phyloP scores from a whole-genome alignment of 30 jellyfish, hydroid and myxozoan genomes.

The Chrysaora quinquecirrha region DNA sequence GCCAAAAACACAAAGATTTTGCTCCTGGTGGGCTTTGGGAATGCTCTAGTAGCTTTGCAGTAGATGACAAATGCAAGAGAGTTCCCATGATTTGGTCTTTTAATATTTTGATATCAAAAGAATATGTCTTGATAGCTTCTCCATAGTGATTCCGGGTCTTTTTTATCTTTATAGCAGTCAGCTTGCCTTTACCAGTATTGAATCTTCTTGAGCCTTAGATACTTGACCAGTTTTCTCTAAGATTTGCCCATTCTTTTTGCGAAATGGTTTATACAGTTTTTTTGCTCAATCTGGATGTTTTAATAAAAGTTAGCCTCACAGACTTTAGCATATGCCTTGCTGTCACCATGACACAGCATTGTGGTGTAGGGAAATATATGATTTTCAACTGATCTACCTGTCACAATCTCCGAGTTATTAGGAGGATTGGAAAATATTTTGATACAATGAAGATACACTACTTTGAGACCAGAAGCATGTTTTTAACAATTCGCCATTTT shows the following conservation, averaged over 20 bases:
- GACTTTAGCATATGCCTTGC: constrained; percentile 28
- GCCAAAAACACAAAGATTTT: constrained; percentile 63
- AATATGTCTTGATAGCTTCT: constrained; percentile 28
- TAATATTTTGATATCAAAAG: constrained; percentile 1
- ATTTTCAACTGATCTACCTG: constrained; percentile 10
- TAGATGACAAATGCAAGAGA: constrained; percentile 20
- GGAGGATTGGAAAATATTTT: too few relatives aligned
- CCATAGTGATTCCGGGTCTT: constrained; percentile 36
- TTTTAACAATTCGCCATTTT: too few relatives aligned
- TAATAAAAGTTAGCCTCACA: not conserved
- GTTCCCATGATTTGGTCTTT: constrained; percentile 18
- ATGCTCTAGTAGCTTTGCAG: constrained; percentile 34
- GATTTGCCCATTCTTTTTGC: constrained; percentile 37
- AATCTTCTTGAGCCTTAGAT: too few relatives aligned
- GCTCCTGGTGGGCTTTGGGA: constrained; percentile 51
- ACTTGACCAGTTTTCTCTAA: constrained; percentile 4
- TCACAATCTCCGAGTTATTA: constrained; percentile 19
- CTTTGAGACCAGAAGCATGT: too few relatives aligned
- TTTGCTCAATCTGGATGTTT: not conserved
- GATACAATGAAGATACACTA: too few relatives aligned
- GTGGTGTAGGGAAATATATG: constrained; percentile 23
- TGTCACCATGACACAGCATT: constrained; percentile 36
- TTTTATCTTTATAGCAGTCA: constrained; percentile 13
- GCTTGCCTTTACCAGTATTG: constrained; percentile 69
- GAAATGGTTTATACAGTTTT: too few relatives aligned